Evolutionary conservation across 1,140 invertebrate genomes (phyloP), one percentile per base, ranked within the genome.

Genomic region (Lucilia cuprina): DNA sequence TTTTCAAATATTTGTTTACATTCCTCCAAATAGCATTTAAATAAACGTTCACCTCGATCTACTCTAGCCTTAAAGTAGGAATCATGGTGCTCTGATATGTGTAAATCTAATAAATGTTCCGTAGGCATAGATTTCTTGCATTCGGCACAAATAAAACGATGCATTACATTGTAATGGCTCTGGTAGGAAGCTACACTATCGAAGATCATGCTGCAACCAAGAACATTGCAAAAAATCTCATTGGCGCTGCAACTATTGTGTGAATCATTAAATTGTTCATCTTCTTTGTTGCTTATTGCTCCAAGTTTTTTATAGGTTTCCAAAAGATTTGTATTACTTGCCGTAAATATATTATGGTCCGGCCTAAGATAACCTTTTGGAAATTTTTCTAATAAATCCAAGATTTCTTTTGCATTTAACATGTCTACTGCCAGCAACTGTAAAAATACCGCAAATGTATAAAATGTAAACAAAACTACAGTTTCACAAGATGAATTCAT

Each of bases 51-150:
- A 55, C 93, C 90, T 0, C 94, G 92, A 86, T 93, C 90, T 2
- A 94, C 92, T 74, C 86, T 88, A 25, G 87, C 88, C 83, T 93
- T 92, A 83, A 96, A 96, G 86, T 94, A 95, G 2, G 93, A 93
- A 87, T 96, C 95, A 74, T 96, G 95, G 0, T 87, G 91, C 86
- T 96, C 95, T 84, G 93, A 92, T 82, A 95, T 90, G 87, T 96
- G 95, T 74, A 96, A 91, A 86, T 95, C 95, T 50, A 96, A 88
- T 0, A 96, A 88, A 87, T 95, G 93, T 0, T 94, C 92, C 13
- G 93, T 94, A 0, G 94, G 93, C 30, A 94, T 88, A 30, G 89
- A 88, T 75, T 93, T 94, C 85, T 93, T 94, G 87, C 95, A 96
- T 77, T 80, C 50, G 9, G 84, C 83, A 55, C 89, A 90, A 25